These are phyloP conservation scores for Merodon equestris DNA, from an alignment of 2,888 invertebrate genomes.

Conservation along the genomic window DNA sequence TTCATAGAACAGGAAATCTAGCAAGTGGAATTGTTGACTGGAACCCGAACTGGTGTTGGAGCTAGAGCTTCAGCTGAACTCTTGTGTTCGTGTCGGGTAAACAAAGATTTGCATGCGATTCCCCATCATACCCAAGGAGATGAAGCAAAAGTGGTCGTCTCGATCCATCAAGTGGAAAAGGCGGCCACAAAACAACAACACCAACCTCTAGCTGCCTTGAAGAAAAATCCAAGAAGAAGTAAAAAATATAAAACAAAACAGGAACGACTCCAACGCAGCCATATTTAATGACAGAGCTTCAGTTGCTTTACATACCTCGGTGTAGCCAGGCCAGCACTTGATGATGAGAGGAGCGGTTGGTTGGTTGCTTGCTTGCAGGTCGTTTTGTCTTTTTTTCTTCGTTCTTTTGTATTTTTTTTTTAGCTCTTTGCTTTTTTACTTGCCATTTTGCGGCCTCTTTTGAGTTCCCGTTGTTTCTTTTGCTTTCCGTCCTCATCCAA, in stretches of 20 bases:
- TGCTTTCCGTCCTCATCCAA: constrained; percentile 38
- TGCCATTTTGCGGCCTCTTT: constrained; percentile 44
- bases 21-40: constrained; percentile 12
- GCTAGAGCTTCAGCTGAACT: constrained; percentile 4
- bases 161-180: constrained; percentile 59
- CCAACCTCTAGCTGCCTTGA: constrained; percentile 11
- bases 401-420: neutral
- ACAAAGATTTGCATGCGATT: constrained; percentile 61
- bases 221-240: constrained; percentile 21
- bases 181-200: constrained; percentile 40
- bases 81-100: constrained; percentile 37
- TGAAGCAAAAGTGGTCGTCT: constrained; percentile 39
- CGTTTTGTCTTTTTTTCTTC: neutral
- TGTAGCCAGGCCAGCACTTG: constrained; percentile 58
- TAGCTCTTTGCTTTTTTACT: constrained; percentile 17
- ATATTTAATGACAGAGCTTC: constrained; percentile 70
- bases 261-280: constrained; percentile 68
- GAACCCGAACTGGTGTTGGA: neutral
- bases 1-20: constrained; percentile 27
- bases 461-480: constrained; percentile 30
- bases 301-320: constrained; percentile 63
- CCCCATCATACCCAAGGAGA: constrained; percentile 3
- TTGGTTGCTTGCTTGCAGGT: constrained; percentile 43
- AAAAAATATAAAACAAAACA: constrained; percentile 42
- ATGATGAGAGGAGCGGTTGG: constrained; percentile 55